These are phyloP conservation scores for Dasysyrphus tricinctus DNA, from an alignment of 2,888 invertebrate genomes.

Conservation along the genomic window DNA sequence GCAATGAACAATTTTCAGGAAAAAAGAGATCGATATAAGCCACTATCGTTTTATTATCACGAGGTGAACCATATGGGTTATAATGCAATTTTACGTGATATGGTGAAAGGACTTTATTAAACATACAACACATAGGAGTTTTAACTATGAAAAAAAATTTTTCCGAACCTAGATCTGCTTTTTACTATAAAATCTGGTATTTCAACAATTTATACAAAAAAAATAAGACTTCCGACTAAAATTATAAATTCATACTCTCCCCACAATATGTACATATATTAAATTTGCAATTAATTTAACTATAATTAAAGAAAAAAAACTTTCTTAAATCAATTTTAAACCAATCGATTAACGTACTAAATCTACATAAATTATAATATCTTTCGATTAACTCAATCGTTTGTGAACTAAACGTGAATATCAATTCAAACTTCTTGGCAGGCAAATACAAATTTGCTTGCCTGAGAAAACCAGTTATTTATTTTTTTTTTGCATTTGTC, in stretches of 20 bases:
- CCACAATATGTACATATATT: not conserved
- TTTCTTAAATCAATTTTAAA: not conserved
- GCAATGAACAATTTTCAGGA: too few relatives aligned
- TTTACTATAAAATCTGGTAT: not conserved
- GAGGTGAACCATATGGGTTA: too few relatives aligned
- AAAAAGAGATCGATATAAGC: too few relatives aligned
- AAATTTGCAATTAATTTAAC: not conserved
- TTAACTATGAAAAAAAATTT: too few relatives aligned
- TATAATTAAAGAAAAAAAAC: not conserved
- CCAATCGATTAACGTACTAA: not conserved
- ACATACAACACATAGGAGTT: too few relatives aligned
- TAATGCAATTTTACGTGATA: too few relatives aligned
- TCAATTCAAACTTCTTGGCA: not conserved
- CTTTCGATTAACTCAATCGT: not conserved
- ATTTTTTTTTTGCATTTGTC: not conserved
- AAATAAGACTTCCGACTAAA: not conserved
- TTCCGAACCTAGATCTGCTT: not conserved
- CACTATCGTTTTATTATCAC: too few relatives aligned
- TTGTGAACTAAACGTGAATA: not conserved
- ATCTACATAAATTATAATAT: slow-evolving; percentile 26
- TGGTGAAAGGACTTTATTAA: too few relatives aligned
- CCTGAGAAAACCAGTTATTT: not conserved
- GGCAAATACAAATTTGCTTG: too few relatives aligned
- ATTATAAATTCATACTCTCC: not conserved
- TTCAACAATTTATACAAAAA: slow-evolving; percentile 3